A percentile compares a stretch with the other conserved stretches of the same genome.
These are phyloP conservation scores for Rattus norvegicus DNA, from an alignment of 2,113 vertebrate species.

Conservation along the genomic window GRCr8 NC_086033.1:100932501-100933000, in stretches of 20 bases:
- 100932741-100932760: not conserved
- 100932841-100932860: not conserved
- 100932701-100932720: not conserved
- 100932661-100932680: not conserved
- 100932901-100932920: not conserved
- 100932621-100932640: not conserved
- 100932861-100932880: not conserved
- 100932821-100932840: not conserved
- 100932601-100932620: not conserved
- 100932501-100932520: not conserved
- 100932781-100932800: not conserved
- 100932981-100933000: slow-evolving; percentile 71
- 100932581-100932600: not conserved
- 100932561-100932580: not conserved
- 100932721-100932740: not conserved
- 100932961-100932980: slow-evolving; percentile 61
- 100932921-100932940: not conserved
- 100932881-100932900: not conserved
- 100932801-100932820: not conserved
- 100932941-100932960: not conserved
- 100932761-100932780: not conserved
- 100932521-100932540: too few relatives aligned
- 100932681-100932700: not conserved
- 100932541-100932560: not conserved
- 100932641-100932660: not conserved